phyloP scores from a whole-genome alignment of 2,113 vertebrate genomes.

The Vidua macroura region DNA sequence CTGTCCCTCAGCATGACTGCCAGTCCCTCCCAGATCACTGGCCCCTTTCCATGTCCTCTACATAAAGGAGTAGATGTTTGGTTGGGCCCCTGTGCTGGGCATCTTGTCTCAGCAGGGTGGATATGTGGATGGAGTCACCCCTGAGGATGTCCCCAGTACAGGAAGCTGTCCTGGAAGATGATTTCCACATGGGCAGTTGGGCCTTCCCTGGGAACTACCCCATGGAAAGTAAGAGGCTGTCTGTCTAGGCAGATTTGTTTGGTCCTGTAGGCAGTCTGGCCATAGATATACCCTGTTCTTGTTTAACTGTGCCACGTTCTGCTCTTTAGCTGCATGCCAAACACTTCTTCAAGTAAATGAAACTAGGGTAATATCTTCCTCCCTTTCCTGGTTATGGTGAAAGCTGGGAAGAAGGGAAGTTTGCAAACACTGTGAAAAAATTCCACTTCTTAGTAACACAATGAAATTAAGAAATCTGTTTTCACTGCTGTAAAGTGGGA shows the following conservation, averaged over 20 bases:
- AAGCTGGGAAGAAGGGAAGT: background rate
- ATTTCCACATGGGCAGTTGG: background rate
- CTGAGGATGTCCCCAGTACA: rapidly evolving
- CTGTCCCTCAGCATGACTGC: background rate
- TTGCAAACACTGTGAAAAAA: background rate
- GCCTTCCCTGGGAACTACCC: background rate
- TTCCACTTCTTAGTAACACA: background rate
- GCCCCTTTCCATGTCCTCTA: background rate
- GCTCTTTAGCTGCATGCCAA: background rate
- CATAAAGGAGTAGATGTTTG: background rate
- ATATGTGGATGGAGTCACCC: background rate
- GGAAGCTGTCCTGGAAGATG: background rate
- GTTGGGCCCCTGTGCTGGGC: background rate
- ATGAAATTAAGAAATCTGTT: background rate
- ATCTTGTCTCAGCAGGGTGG: background rate
- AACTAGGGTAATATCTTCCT: background rate
- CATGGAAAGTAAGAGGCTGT: background rate
- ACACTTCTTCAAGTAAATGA: background rate
- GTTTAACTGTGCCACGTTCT: background rate
- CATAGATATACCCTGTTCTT: background rate
- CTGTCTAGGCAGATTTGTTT: background rate
- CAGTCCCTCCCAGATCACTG: background rate
- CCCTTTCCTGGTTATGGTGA: background rate
- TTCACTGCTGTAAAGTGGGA: background rate
- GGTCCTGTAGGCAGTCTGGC: background rate